Evolutionary conservation across 2,113 vertebrate species (phyloP).

Genomic region (Mormyrus lacerda): DNA sequence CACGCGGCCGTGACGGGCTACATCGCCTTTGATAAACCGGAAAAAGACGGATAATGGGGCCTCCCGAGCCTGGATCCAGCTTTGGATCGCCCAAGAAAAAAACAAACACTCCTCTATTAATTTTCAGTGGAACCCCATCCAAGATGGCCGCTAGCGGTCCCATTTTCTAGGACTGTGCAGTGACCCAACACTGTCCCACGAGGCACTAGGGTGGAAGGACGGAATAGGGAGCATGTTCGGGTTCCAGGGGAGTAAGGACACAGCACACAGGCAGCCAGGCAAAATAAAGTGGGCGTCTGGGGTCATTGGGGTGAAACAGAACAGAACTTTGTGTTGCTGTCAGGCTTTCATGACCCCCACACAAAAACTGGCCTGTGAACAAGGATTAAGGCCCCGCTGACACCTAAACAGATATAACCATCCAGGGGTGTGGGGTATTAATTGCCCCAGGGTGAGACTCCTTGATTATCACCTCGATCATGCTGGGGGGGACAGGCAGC

Average conservation of each 20-base stretch:
- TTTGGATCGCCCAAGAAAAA: background rate
- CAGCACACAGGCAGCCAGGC: background rate
- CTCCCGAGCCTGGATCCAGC: constrained; percentile 13
- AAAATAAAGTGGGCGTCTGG: background rate
- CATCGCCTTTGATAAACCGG: constrained; percentile 82
- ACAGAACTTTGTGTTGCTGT: background rate
- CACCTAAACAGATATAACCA: background rate
- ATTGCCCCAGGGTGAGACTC: background rate
- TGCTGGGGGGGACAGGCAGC: background rate
- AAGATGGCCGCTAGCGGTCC: constrained; percentile 81
- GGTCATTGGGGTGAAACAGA: background rate
- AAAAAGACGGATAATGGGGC: constrained; percentile 75
- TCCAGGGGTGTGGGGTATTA: background rate
- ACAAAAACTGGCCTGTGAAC: background rate
- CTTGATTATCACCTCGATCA: background rate
- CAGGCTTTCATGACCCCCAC: background rate
- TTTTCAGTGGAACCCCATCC: constrained; percentile 78
- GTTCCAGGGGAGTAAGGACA: background rate
- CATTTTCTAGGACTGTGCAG: constrained; percentile 66
- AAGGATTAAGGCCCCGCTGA: background rate
- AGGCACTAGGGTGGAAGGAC: background rate
- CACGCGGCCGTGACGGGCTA: constrained; percentile 71
- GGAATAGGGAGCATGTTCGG: background rate
- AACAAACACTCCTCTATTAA: constrained; percentile 46
- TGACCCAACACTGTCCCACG: background rate